Evolutionary conservation across 2,888 invertebrate genomes (phyloP), one percentile per base, ranked within the genome.

Genomic region (Adelphocoris suturalis): DNA sequence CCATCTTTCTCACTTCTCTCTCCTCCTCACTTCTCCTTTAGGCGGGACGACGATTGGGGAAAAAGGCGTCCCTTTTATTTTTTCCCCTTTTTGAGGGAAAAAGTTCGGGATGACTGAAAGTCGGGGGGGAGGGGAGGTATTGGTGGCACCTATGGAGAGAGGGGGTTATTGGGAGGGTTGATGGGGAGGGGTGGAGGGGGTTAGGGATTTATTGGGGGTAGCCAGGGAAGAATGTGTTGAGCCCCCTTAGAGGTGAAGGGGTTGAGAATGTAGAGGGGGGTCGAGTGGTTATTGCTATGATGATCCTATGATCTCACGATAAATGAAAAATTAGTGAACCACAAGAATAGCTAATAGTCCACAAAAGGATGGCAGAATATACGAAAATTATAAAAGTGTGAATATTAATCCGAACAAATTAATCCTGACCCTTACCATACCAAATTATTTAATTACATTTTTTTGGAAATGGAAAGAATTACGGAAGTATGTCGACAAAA

Each of bases 1-100:
- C 48, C 48, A 11, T 81, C 48, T 81, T 48, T 19, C 48, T 81
- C 19, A 27, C 80, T 14, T 48, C 81, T 19, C 81, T 47, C 47
- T 81, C 46, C 12, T 14, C 28, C 48, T 28, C 76, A 2, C 19
- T 3, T 61, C n/a, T 61, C 61, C 19, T 19, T n/a, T 61, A 16
- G 9, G 9, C 19, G n/a, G n/a, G 16, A n/a, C n/a, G 61, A 61
- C 61, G 61, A 61, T 61, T 61, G 61, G 19, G 61, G 19, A 61
- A 52, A 37, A 52, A 52, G 52, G 16, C 52, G 14, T 16, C 52
- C 52, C 52, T 16, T 37, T 19, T n/a, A 52, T 52, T 13, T 52
- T 52, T 16, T 52, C 14, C 52, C 12, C 11, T 52, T 52, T 52
- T 52, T 52, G 14, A 52, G 12, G 52, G 52, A 16, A 16, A 11